Evolutionary conservation across 2,797 vertebrate genomes (phyloP), one percentile per base, ranked within the genome.

Genomic region (Sternotherus odoratus): DNA sequence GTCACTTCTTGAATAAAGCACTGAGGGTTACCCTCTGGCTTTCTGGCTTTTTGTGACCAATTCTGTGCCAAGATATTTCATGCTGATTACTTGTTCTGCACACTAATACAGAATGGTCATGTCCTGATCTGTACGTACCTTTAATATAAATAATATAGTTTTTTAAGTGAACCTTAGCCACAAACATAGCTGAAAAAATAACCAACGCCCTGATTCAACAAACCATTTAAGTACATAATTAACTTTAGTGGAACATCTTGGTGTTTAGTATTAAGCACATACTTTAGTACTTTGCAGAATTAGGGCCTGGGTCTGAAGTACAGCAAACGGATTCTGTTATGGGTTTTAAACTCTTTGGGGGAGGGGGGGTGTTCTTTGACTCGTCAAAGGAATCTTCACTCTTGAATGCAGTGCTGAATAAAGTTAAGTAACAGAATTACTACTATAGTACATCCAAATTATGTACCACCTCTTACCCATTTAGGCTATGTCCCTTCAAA

Each of bases 41-140:
- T 89, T n/a, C 77, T 82, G n/a, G 48, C 54, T 77, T 63, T 77
- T 78, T 88, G 6, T 63, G 4, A 89, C 30, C 57, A 86, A 81
- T 80, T 8, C 83, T 56, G 36, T 60, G 81, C 83, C 86, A 79
- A 74, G 92, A 43, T 86, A 86, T n/a, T 79, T 93, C 80, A 36
- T 92, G 79, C 43, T 63, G 90, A 0, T 90, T 66, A 10, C 93
- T 95, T 92, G n/a, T n/a, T n/a, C n/a, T n/a, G n/a, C n/a, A n/a
- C n/a, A n/a, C n/a, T n/a, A n/a, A n/a, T n/a, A n/a, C n/a, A n/a
- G n/a, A n/a, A n/a, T n/a, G n/a, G n/a, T n/a, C n/a, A 66, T n/a
- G 21, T 87, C 95, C 85, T 80, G n/a, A 49, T 89, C 43, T 66
- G 2, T 54, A 36, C 30, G 85, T 69, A 46, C 83, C 13, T 48